Percentiles rank a stretch among this genome's conserved stretches.
Evolutionary conservation across 2,888 invertebrate genomes (phyloP).

Genomic region (Boloria selene): DNA sequence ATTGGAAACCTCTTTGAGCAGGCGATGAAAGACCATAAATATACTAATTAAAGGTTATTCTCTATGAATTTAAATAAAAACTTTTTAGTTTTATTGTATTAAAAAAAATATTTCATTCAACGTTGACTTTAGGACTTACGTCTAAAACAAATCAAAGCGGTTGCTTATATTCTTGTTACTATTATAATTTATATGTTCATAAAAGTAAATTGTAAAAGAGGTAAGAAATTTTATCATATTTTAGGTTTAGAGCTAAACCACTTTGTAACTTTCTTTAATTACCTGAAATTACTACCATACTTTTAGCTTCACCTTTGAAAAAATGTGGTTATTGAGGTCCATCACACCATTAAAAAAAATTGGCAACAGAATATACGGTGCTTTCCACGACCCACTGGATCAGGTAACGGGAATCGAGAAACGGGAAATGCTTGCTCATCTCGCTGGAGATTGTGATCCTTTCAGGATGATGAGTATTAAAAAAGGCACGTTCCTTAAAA

Average conservation of each 20-base stretch:
- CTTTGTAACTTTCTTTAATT: too few species aligned
- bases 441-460: conserved; percentile 94
- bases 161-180: too few species aligned
- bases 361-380: conserved; percentile 82
- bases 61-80: neutral
- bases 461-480: conserved; percentile 88
- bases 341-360: conserved; percentile 48
- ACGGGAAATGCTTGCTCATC: conserved; percentile 91
- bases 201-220: too few species aligned
- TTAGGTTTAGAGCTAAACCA: too few species aligned
- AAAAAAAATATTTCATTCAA: too few species aligned
- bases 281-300: neutral
- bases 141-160: too few species aligned
- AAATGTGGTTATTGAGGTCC: conserved; percentile 41
- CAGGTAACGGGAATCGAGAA: conserved; percentile 96
- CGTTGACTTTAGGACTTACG: too few species aligned
- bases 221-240: too few species aligned
- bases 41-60: conserved; percentile 50
- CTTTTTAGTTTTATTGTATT: neutral
- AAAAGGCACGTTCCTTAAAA: conserved; percentile 62
- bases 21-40: conserved; percentile 29
- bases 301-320: neutral
- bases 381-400: conserved; percentile 90
- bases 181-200: too few species aligned
- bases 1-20: conserved; percentile 55